Evolutionary conservation across 1,140 invertebrate species (phyloP), one percentile per base, ranked within the genome.

Genomic region (Platyura marginata): DNA sequence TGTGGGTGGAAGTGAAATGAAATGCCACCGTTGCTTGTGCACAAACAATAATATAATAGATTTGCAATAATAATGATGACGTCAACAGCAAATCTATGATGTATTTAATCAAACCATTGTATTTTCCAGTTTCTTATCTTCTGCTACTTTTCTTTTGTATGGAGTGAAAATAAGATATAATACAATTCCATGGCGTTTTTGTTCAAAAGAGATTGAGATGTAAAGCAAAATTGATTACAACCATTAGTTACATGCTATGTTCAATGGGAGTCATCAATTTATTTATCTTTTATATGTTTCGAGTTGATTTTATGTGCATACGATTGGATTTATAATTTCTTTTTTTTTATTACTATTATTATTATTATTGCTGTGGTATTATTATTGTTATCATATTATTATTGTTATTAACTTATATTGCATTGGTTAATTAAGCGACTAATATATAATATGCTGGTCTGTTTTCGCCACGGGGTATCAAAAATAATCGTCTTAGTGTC

Each of bases 211-310:
- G 58, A 61, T 61, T 61, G 58, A 61, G 58, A 60, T 61, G 58
- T 60, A 61, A 61, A 61, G 57, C 55, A 61, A 55, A 61, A 61
- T 61, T 61, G 58, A 61, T 61, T 56, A 56, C 52, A 47, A 50
- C 54, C 58, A 61, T 61, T 61, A 61, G 57, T 61, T 60, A 60
- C 57, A 61, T 55, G 57, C 60, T 61, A 61, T 60, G 16, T 60
- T 53, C 58, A 61, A 61, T 61, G 58, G 56, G 57, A 58, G 53
- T 58, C 58, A 61, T 61, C 57, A 61, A 61, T 60, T 61, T 61
- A 61, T 61, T 60, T 60, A 60, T 59, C 58, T 60, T 42, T 55
- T 56, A 55, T 58, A 58, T 54, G n/a, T n/a, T n/a, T n/a, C n/a
- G n/a, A n/a, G n/a, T n/a, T n/a, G n/a, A n/a, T n/a, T n/a, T n/a